Evolutionary conservation across 37 sponge, comb jelly and placozoan genomes (phyloP).

Genomic region (Dysidea cf. avara): DNA sequence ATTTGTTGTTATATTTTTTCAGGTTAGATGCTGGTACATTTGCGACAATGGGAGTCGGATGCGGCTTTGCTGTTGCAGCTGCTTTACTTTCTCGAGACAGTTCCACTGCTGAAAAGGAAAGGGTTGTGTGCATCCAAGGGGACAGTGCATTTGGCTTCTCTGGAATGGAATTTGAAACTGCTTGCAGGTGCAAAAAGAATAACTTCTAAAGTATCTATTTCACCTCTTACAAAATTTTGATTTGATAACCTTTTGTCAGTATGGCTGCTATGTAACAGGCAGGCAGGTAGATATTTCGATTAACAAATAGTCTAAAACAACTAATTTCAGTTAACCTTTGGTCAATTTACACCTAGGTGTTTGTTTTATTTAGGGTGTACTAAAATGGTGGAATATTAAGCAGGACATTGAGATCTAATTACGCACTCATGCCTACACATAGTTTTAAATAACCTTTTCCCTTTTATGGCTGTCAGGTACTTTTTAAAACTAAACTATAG

Average conservation of each 20-base stretch:
- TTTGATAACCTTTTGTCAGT: neutral
- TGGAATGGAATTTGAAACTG: conserved; percentile 92
- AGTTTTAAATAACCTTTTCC: too few relatives aligned
- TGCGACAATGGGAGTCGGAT: conserved; percentile 93
- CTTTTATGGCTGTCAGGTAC: too few relatives aligned
- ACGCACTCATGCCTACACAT: too few relatives aligned
- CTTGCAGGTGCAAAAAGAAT: conserved; percentile 67
- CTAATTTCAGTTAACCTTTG: too few relatives aligned
- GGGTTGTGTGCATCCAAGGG: conserved; percentile 82
- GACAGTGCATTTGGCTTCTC: conserved; percentile 98
- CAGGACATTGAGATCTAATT: too few relatives aligned
- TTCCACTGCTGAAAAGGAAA: neutral
- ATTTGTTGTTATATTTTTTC: neutral
- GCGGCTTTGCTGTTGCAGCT: conserved; percentile 92
- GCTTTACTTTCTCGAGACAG: conserved; percentile 50
- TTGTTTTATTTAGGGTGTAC: too few relatives aligned
- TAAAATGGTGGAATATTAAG: too few relatives aligned
- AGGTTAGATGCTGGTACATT: conserved; percentile 95
- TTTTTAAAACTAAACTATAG: too few relatives aligned
- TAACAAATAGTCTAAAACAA: too few relatives aligned
- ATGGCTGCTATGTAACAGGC: too few relatives aligned
- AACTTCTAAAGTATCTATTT: neutral
- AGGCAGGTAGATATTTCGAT: too few relatives aligned
- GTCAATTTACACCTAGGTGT: too few relatives aligned
- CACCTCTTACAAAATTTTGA: neutral